These are phyloP conservation scores for Malurus alboscapulatus DNA, from an alignment of 2,113 vertebrate species.

Conservation along the genomic window DNA sequence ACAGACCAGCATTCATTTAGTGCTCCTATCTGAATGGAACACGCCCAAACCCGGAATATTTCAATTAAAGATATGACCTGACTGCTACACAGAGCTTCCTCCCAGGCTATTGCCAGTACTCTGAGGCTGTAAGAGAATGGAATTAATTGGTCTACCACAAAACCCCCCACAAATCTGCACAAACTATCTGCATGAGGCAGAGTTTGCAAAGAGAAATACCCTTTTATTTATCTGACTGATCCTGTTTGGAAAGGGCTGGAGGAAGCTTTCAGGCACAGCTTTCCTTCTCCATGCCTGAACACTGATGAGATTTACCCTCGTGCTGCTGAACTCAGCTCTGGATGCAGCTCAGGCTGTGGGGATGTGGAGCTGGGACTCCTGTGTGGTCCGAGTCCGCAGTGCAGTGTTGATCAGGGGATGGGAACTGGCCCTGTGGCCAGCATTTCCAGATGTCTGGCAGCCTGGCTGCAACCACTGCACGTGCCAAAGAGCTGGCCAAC, in stretches of 20 bases:
- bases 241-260: neutral
- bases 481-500: neutral
- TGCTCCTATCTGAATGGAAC: neutral
- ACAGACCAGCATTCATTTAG: neutral
- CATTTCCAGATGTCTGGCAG: conserved; percentile 56
- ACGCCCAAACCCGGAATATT: neutral
- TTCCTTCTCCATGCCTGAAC: neutral
- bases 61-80: neutral
- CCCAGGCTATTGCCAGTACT: neutral
- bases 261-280: neutral
- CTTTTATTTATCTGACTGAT: neutral
- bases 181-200: neutral
- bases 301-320: fast-evolving
- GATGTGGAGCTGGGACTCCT: neutral
- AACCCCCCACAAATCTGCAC: neutral
- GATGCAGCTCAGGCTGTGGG: neutral
- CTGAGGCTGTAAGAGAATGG: neutral
- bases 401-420: fast-evolving
- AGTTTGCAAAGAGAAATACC: neutral
- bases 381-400: neutral
- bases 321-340: neutral
- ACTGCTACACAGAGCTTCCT: neutral
- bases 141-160: neutral
- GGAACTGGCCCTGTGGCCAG: neutral
- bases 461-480: neutral